Percentiles rank a stretch among this genome's conserved stretches.
These are phyloP conservation scores for Trogon surrucura DNA, from an alignment of 2,113 vertebrate species.

Conservation along the genomic window DNA sequence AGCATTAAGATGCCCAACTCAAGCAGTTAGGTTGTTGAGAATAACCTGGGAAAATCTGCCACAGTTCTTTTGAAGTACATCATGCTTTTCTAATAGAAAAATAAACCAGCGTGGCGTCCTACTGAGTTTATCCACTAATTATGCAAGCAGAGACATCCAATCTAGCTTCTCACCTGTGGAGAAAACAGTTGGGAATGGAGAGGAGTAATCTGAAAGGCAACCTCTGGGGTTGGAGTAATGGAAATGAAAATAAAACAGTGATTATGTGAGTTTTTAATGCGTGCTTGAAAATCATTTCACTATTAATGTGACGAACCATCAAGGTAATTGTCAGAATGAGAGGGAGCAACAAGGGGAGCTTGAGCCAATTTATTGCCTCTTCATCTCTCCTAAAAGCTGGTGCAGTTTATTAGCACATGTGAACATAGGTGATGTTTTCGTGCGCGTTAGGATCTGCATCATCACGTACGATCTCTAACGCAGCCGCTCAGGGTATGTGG, in stretches of 20 bases:
- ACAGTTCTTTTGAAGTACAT: fast-evolving
- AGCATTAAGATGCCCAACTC: background rate
- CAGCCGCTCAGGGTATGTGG: fast-evolving
- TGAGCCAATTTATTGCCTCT: background rate
- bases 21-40: background rate
- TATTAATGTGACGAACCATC: background rate
- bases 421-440: fast-evolving
- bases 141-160: background rate
- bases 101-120: background rate
- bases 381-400: background rate
- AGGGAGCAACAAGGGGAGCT: background rate
- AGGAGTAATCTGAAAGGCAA: background rate
- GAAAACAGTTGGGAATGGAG: background rate
- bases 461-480: fast-evolving
- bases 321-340: fast-evolving
- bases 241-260: slow-evolving; percentile 27
- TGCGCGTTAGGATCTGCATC: fast-evolving
- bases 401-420: background rate
- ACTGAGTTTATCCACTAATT: background rate
- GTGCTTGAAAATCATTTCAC: background rate
- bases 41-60: background rate
- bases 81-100: background rate
- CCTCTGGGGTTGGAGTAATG: background rate
- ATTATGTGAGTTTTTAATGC: background rate
- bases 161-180: background rate